Evolutionary conservation across 2,113 vertebrate species (phyloP).

Genomic region (Rhynchomys soricoides): DNA sequence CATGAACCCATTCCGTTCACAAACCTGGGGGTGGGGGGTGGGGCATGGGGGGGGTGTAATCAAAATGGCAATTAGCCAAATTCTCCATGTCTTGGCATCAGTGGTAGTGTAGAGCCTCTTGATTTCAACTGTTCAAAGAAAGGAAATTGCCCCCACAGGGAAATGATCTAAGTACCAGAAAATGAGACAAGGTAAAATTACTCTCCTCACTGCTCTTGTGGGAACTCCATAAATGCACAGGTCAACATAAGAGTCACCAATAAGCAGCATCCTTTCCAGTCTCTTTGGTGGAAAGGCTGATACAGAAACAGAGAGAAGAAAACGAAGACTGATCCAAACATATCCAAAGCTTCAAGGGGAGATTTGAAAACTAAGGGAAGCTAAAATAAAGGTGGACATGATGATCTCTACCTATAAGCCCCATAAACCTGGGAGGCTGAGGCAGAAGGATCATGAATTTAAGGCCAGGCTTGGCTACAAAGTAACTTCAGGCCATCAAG

Average conservation of each 20-base stretch:
- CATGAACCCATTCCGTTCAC: neutral
- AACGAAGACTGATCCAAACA: neutral
- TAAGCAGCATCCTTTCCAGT: neutral
- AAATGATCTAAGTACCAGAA: neutral
- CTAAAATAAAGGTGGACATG: neutral
- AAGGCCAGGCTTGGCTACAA: neutral
- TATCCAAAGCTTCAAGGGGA: neutral
- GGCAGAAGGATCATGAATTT: neutral
- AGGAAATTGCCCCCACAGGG: neutral
- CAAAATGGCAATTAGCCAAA: neutral
- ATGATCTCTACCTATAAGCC: too few relatives aligned
- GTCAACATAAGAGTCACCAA: neutral
- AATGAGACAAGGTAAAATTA: neutral
- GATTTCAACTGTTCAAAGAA: neutral
- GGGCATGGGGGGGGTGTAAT: neutral
- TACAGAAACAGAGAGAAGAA: neutral
- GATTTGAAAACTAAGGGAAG: neutral
- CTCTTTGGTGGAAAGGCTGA: neutral
- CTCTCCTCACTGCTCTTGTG: neutral
- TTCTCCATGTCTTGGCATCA: neutral
- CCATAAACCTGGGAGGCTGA: neutral
- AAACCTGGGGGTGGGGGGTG: neutral
- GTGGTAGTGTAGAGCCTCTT: neutral
- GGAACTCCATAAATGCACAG: neutral
- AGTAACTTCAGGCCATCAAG: neutral